Evolutionary conservation across 1,140 invertebrate genomes (phyloP).

Genomic region (Brachionus paranguensis): DNA sequence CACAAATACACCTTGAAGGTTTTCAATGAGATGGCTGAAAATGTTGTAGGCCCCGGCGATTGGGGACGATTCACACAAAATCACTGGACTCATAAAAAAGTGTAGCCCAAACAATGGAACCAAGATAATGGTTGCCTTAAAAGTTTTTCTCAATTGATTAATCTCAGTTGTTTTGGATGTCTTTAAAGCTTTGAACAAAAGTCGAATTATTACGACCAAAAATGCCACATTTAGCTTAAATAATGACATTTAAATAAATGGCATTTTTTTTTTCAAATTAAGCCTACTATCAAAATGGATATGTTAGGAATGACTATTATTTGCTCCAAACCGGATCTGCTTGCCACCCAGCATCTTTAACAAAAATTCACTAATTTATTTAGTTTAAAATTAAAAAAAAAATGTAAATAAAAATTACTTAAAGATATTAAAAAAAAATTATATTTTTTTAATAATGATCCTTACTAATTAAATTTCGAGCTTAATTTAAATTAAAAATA

Average conservation of each 20-base stretch:
- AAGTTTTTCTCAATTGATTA: neutral
- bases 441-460: too few relatives aligned
- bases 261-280: neutral
- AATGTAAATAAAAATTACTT: neutral
- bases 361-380: neutral
- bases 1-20: conserved; percentile 10
- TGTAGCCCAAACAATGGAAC: conserved; percentile 23
- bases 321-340: neutral
- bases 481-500: neutral
- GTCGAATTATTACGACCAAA: neutral
- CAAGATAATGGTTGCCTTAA: neutral
- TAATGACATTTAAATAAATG: neutral
- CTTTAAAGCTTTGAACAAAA: conserved; percentile 3
- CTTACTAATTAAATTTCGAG: too few relatives aligned
- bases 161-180: neutral
- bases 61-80: neutral
- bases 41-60: neutral
- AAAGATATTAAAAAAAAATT: too few relatives aligned
- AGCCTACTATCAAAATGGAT: neutral
- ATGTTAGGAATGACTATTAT: neutral
- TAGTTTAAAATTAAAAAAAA: too few relatives aligned
- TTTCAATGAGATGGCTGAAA: neutral
- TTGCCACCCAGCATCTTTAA: neutral
- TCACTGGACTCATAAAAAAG: neutral
- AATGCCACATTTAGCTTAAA: conserved; percentile 14